phyloP scores from a whole-genome alignment of 2,888 invertebrate species.

The Antheraea assamensis region DNA sequence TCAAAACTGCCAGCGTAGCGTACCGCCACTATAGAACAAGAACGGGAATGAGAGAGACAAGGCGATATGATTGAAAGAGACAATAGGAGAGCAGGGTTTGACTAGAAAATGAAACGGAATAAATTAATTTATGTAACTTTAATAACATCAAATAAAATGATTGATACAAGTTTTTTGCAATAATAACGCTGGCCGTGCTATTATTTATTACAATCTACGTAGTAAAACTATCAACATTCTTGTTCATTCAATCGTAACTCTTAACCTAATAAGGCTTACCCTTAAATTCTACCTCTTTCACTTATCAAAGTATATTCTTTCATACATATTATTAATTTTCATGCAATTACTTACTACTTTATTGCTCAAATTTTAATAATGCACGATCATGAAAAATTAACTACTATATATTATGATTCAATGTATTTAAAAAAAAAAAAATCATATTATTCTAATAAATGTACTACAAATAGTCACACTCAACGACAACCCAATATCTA shows the following conservation, averaged over 20 bases:
- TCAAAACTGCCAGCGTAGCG: too few relatives aligned
- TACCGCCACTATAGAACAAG: too few relatives aligned
- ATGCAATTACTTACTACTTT: constrained; percentile 36
- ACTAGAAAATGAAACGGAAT: constrained; percentile 30
- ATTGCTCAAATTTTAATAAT: constrained; percentile 51
- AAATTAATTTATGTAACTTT: constrained; percentile 64
- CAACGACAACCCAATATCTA: constrained; percentile 17
- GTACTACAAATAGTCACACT: constrained; percentile 9
- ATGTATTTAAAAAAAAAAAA: constrained; percentile 18
- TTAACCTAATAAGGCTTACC: constrained; percentile 80
- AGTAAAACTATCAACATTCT: constrained; percentile 69
- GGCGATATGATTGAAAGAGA: not conserved
- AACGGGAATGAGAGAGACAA: too few relatives aligned
- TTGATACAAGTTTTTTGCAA: constrained; percentile 73
- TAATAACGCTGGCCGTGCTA: constrained; percentile 76
- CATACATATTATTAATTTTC: constrained; percentile 34
- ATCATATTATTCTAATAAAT: constrained; percentile 20
- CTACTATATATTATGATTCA: constrained; percentile 24
- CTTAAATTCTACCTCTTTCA: constrained; percentile 71
- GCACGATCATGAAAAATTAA: constrained; percentile 34
- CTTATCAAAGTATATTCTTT: constrained; percentile 46
- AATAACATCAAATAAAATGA: constrained; percentile 74
- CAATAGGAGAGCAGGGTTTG: too few relatives aligned
- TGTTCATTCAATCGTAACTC: constrained; percentile 62
- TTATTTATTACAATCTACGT: constrained; percentile 52